Evolutionary conservation across 2,113 vertebrate genomes (phyloP).

Genomic region (Mesitornis unicolor): DNA sequence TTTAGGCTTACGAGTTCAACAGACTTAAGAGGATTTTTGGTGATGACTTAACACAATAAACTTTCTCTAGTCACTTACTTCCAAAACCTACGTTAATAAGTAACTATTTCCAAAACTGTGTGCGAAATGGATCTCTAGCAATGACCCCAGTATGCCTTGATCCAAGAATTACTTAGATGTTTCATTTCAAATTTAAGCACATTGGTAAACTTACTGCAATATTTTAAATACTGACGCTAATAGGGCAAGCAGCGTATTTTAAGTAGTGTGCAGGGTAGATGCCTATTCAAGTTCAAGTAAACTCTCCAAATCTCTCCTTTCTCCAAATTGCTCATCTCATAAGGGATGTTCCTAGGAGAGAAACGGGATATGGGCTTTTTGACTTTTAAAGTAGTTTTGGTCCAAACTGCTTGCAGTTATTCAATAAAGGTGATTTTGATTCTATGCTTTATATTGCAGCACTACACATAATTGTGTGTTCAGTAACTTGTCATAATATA

Average conservation of each 20-base stretch:
- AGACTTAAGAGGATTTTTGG: neutral
- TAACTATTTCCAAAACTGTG: neutral
- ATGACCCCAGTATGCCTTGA: neutral
- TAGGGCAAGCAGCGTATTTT: neutral
- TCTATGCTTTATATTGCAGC: neutral
- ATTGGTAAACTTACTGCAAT: neutral
- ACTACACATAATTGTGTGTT: neutral
- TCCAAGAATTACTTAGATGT: neutral
- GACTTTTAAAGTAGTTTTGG: neutral
- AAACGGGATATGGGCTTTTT: neutral
- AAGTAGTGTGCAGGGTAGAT: neutral
- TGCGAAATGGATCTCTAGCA: neutral
- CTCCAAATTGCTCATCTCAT: neutral
- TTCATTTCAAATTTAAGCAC: neutral
- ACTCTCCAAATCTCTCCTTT: neutral
- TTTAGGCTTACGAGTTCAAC: neutral
- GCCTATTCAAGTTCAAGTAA: neutral
- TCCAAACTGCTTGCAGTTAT: neutral
- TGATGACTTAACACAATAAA: neutral
- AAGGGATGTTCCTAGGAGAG: neutral
- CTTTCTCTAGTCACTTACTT: neutral
- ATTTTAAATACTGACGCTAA: neutral
- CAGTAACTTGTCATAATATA: slow-evolving; percentile 18
- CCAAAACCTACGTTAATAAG: neutral
- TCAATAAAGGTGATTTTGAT: neutral